These are phyloP conservation scores for Danio albolineatus DNA, from an alignment of 2,797 vertebrate species.

Conservation along the genomic window DNA sequence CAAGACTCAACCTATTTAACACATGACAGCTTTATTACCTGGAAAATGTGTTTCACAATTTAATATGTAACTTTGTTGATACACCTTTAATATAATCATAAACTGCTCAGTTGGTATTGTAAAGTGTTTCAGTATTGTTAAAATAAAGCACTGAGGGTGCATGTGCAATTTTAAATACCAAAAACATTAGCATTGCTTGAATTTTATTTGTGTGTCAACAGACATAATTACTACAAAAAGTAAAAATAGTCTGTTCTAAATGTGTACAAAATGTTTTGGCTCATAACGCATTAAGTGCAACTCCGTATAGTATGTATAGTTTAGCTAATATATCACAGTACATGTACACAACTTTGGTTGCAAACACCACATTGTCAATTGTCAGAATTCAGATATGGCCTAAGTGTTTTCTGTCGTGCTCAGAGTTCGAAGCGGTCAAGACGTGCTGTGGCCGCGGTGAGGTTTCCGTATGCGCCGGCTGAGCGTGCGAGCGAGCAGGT, in stretches of 20 bases:
- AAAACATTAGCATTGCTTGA: not conserved
- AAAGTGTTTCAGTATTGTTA: not conserved
- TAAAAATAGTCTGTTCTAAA: not conserved
- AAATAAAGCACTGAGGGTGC: constrained; percentile 23
- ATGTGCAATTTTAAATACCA: not conserved
- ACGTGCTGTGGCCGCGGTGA: constrained; percentile 69
- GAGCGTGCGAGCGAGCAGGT: constrained; percentile 82
- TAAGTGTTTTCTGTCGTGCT: too few species aligned
- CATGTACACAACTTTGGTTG: too few species aligned
- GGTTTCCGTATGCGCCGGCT: constrained; percentile 77
- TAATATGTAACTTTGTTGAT: constrained; percentile 7
- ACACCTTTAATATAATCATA: not conserved
- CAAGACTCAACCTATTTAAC: constrained; percentile 1
- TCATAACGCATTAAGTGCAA: too few species aligned
- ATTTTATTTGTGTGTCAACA: not conserved
- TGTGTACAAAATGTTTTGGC: not conserved
- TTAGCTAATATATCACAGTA: not conserved
- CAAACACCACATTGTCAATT: not conserved
- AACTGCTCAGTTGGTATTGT: not conserved
- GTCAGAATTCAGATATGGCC: too few species aligned
- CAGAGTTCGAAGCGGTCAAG: constrained; percentile 53
- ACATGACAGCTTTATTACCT: not conserved
- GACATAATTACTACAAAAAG: not conserved
- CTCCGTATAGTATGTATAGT: too few species aligned
- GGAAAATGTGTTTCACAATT: not conserved